Evolutionary conservation across 30 jellyfish, hydroid and myxozoan genomes (phyloP).

Genomic region (Pseudorhiza aurosa): DNA sequence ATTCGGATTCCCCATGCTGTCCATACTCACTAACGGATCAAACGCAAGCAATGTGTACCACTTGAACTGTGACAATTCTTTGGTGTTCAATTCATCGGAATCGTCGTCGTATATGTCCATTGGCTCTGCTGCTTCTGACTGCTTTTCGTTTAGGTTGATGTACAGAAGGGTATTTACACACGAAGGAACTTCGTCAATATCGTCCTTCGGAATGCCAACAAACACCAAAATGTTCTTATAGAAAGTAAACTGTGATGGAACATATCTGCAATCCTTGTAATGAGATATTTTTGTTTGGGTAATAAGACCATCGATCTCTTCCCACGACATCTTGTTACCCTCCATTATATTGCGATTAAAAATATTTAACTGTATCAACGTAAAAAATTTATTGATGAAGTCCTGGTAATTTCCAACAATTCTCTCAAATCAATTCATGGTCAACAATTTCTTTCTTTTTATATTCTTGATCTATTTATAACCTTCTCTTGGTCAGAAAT

Average conservation of each 20-base stretch:
- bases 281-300: slow-evolving; percentile 13
- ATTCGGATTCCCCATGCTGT: slow-evolving; percentile 51
- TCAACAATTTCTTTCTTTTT: too few relatives aligned
- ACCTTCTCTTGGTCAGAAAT: too few relatives aligned
- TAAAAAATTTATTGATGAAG: too few relatives aligned
- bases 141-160: slow-evolving; percentile 36
- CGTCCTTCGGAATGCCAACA: slow-evolving; percentile 73
- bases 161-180: slow-evolving; percentile 78
- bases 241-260: slow-evolving; percentile 81
- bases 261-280: slow-evolving; percentile 18
- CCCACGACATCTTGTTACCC: slow-evolving; percentile 18
- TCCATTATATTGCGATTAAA: too few relatives aligned
- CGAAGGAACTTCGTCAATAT: slow-evolving; percentile 11
- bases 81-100: background rate
- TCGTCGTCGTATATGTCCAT: background rate
- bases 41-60: slow-evolving; percentile 54
- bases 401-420: too few relatives aligned
- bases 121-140: background rate
- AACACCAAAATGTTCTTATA: slow-evolving; percentile 59
- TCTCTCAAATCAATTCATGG: too few relatives aligned
- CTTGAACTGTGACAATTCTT: background rate
- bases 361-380: too few relatives aligned
- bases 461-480: too few relatives aligned
- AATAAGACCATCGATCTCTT: slow-evolving; percentile 12
- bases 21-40: slow-evolving; percentile 47